Percentiles rank a stretch among this genome's conserved stretches.
Evolutionary conservation across 1,140 invertebrate genomes (phyloP).

Genomic region (Dendrolimus kikuchii): DNA sequence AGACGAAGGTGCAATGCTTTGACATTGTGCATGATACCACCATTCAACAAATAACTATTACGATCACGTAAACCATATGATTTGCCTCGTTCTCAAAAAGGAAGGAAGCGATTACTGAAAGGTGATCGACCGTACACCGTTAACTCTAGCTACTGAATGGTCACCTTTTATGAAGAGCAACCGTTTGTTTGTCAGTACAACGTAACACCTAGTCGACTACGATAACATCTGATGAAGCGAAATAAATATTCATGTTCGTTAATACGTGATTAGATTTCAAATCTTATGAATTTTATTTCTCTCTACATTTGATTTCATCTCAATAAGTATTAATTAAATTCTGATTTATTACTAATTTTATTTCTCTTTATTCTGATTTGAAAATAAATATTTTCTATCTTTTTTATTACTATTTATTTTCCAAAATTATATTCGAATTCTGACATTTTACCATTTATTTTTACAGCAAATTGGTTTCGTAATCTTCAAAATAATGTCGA

Average conservation of each 20-base stretch:
- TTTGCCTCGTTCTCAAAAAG: conserved; percentile 54
- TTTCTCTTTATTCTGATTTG: too few species aligned
- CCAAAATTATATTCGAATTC: too few species aligned
- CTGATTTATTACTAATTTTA: too few species aligned
- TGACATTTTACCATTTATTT: too few species aligned
- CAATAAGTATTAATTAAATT: too few species aligned
- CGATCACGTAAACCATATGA: conserved; percentile 49
- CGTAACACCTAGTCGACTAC: conserved; percentile 26
- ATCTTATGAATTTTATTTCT: background rate
- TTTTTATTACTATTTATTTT: too few species aligned
- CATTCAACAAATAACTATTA: conserved; percentile 25
- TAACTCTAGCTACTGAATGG: conserved; percentile 33
- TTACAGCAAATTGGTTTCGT: too few species aligned
- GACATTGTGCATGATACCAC: background rate
- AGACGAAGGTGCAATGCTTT: background rate
- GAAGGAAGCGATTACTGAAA: conserved; percentile 61
- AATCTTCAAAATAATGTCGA: too few species aligned
- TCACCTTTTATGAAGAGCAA: conserved; percentile 29
- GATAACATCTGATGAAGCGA: conserved; percentile 36
- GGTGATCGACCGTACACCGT: conserved; percentile 61
- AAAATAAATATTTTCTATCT: too few species aligned
- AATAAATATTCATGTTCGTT: conserved; percentile 43
- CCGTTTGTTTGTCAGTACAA: conserved; percentile 12
- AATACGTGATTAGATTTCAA: conserved; percentile 23
- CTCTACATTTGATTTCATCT: too few species aligned